phyloP scores from a whole-genome alignment of 2,113 vertebrate genomes.

The Oriolus oriolus region DNA sequence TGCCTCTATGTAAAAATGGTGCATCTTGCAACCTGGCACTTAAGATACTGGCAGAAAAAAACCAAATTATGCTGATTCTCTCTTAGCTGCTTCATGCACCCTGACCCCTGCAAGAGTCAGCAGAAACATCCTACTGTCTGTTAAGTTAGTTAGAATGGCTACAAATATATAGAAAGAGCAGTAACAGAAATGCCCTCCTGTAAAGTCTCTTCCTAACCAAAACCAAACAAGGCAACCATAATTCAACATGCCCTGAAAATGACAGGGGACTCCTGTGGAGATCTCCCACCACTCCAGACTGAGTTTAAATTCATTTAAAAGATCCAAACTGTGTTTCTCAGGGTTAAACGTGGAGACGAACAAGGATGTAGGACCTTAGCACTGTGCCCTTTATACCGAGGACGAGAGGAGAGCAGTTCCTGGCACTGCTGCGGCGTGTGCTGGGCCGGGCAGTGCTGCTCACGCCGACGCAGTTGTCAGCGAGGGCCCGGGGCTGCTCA shows the following conservation, averaged over 20 bases:
- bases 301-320: neutral
- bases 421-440: rapidly evolving
- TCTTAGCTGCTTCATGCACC: rapidly evolving
- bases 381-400: neutral
- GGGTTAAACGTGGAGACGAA: rapidly evolving
- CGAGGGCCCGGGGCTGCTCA: constrained; percentile 36
- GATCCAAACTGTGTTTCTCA: neutral
- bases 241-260: rapidly evolving
- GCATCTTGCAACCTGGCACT: neutral
- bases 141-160: neutral
- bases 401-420: neutral
- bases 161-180: neutral
- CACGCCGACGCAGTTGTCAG: neutral
- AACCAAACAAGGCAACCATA: neutral
- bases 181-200: neutral
- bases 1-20: neutral
- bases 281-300: neutral
- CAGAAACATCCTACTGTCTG: neutral
- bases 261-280: neutral
- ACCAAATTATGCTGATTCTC: neutral
- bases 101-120: neutral
- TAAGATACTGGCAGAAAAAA: neutral
- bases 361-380: neutral
- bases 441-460: neutral
- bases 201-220: neutral